Evolutionary conservation across 2,113 vertebrate species (phyloP).

Genomic region (Cyprinodon variegatus): DNA sequence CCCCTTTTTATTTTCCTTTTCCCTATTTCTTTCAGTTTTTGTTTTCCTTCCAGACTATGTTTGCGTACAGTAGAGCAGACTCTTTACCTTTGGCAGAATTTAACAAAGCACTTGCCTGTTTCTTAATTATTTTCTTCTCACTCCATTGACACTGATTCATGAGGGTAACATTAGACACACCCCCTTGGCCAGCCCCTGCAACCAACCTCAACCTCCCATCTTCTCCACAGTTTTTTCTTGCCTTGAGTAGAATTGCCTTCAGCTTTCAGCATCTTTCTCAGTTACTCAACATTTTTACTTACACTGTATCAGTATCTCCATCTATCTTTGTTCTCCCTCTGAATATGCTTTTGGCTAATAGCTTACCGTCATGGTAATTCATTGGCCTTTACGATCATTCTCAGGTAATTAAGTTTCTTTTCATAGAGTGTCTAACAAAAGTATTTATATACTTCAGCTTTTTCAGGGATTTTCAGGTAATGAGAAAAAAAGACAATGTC

Average conservation of each 20-base stretch:
- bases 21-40: slow-evolving; percentile 67
- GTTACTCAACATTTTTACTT: not conserved
- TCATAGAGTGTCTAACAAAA: slow-evolving; percentile 25
- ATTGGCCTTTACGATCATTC: slow-evolving; percentile 59
- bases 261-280: slow-evolving; percentile 26
- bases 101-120: slow-evolving; percentile 70
- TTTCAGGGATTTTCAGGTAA: not conserved
- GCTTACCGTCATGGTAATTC: slow-evolving; percentile 63
- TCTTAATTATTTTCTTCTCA: slow-evolving; percentile 82
- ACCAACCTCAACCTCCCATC: slow-evolving; percentile 38
- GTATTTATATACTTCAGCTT: not conserved
- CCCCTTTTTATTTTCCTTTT: slow-evolving; percentile 33
- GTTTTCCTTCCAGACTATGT: slow-evolving; percentile 43
- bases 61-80: slow-evolving; percentile 58
- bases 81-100: slow-evolving; percentile 73
- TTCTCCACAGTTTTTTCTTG: slow-evolving; percentile 16
- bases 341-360: slow-evolving; percentile 47
- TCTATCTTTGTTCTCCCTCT: slow-evolving; percentile 34
- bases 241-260: slow-evolving; percentile 19
- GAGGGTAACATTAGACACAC: slow-evolving; percentile 68
- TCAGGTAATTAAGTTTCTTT: slow-evolving; percentile 70
- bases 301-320: slow-evolving; percentile 4
- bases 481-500: not conserved
- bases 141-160: slow-evolving; percentile 79
- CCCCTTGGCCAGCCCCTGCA: slow-evolving; percentile 53